phyloP scores from a whole-genome alignment of 2,888 invertebrate genomes.

The Keiferia lycopersicella region DNA sequence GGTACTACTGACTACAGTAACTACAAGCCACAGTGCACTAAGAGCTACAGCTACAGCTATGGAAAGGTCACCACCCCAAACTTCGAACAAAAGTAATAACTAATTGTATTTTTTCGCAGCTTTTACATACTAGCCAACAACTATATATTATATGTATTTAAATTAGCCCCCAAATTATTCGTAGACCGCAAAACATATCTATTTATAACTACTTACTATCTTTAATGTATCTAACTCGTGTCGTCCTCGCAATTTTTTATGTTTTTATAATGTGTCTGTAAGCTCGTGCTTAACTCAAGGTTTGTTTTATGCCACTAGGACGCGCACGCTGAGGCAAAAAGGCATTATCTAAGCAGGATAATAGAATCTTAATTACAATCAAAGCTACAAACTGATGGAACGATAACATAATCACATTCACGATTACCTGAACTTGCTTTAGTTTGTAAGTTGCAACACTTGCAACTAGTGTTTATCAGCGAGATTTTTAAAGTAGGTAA shows the following conservation, averaged over 20 bases:
- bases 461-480: background rate
- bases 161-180: too few species aligned
- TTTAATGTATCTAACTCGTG: background rate
- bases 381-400: background rate
- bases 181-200: too few species aligned
- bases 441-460: background rate
- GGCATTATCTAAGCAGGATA: constrained; percentile 16
- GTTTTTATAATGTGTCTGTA: background rate
- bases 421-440: background rate
- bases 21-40: constrained; percentile 59
- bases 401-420: background rate
- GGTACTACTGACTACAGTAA: constrained; percentile 66
- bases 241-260: background rate
- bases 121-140: too few species aligned
- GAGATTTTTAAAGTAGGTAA: background rate
- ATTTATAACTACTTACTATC: too few species aligned
- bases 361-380: constrained; percentile 14
- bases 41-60: constrained; percentile 78
- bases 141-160: too few species aligned
- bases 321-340: background rate
- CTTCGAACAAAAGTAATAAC: too few species aligned
- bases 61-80: too few species aligned
- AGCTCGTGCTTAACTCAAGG: constrained; percentile 11
- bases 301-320: constrained; percentile 1
- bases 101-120: too few species aligned